Base-by-base conservation (phyloP, 2,113 vertebrate species). In the Stigmatopora nigra region DNA sequence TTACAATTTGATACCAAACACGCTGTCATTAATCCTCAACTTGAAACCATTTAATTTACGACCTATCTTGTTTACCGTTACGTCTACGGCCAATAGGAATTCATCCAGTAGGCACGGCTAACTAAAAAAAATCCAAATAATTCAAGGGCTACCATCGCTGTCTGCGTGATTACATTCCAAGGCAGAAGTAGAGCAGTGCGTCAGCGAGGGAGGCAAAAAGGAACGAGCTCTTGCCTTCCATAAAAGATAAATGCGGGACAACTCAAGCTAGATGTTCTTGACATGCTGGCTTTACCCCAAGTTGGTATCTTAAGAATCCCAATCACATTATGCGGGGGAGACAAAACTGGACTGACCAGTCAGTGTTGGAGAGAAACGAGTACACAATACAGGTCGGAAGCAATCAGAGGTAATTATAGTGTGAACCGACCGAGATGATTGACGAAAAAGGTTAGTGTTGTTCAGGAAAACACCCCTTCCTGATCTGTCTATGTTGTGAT, bases 171-270 rank as follows among this genome's bases (percentile, higher is more conserved):
- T 31, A 22, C 53, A 2, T 31, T 7, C 53, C 6, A 25, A 56
- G n/a, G 22, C 53, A 56, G 53, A 41, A 41, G 57, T 60, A 60
- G 36, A 41, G 57, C 57, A 60, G 64, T 56, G 52, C 16, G 64
- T 67, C 64, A 70, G 69, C 63, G 69, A 61, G 62, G 82, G 77
- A 60, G 63, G 82, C 76, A 70, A 61, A 57, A 77, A 78, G 87
- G 84, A 85, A 85, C 53, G 22, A 31, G 53, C 22, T 31, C 53
- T 31, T 22, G 7, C 5, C 53, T 56, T 89, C 75, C 75, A 86
- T 41, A 64, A 78, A 92, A 91, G 91, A 92, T 93, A 89, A 91
- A 92, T 83, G 77, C 75, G 80, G 67, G 75, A 82, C 73, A 61
- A 61, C 74, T 88, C 82, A 82, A 79, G 66, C 61, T 81, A 64